phyloP scores from a whole-genome alignment of 2,113 vertebrate species.

The Psammodynastes pulverulentus region DNA sequence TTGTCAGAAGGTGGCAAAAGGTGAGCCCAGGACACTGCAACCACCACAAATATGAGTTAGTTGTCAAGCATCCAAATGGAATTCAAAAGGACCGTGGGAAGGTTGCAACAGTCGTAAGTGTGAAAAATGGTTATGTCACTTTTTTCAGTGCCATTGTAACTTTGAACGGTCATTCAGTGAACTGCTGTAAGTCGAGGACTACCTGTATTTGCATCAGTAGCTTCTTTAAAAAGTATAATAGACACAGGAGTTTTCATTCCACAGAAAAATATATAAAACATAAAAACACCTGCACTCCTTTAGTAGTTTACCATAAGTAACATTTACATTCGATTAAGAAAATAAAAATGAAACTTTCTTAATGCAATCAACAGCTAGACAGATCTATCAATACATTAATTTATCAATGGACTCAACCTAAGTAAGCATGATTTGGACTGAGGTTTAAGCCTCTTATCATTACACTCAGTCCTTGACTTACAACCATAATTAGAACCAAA shows the following conservation, averaged over 20 bases:
- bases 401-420: neutral
- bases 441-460: neutral
- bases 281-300: neutral
- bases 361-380: neutral
- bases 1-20: no score
- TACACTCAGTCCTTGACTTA: neutral
- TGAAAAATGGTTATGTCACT: no score
- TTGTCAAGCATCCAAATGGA: no score
- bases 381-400: neutral
- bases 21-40: no score
- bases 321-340: neutral
- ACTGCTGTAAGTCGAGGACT: no score
- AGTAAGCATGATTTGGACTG: neutral
- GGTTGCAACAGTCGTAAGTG: no score
- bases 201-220: neutral
- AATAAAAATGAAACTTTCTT: neutral
- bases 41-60: no score
- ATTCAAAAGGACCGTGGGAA: no score
- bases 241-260: neutral
- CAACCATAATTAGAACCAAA: neutral
- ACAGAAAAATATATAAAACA: neutral
- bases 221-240: neutral
- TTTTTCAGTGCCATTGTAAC: no score
- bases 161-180: no score
- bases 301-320: neutral